Evolutionary conservation across 2,797 vertebrate genomes (phyloP), one percentile per base, ranked within the genome.

Genomic region (Spondyliosoma cantharus): DNA sequence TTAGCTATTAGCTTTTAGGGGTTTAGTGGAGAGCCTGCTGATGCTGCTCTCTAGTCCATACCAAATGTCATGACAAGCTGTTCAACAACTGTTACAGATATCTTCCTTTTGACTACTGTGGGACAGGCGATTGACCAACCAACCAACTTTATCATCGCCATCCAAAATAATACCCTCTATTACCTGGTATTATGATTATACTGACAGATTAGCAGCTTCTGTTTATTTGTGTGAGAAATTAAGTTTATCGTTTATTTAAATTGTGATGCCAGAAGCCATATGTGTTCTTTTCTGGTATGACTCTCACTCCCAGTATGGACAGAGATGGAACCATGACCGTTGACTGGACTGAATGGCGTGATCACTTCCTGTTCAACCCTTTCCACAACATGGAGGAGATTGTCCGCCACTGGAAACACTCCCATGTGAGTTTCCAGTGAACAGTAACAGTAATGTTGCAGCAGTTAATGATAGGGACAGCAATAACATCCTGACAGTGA

Each of bases 301-400:
- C 53, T 73, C 7, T 53, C 22, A 66, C 24, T 37, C 32, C 57
- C 61, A 92, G 91, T 49, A 97, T 97, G 90, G 96, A 97, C 89
- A 95, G 88, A 0, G 95, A 97, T 2, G 95, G 96, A 71, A 96
- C 95, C 0, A 95, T 96, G 95, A 96, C 96, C 66, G 95, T 97
- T 17, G 92, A 97, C 91, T 97, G 96, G 96, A 95, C 92, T 20
- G 96, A 97, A 76, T 97, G 96, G 96, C 92, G 96, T 0, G 96
- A 97, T 76, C 95, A 97, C 85, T 97, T 97, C 90, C 90, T 96
- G 70, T 92, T 97, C 79, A 96, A 97, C 83, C 95, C 96, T 0
- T 83, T 96, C 78, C 95, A 95, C 85, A 97, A 96, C 60, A 95
- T 97, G 93, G 95, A 96, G 71, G 96, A 96, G 7, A 94, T 97